phyloP scores from a whole-genome alignment of 2,113 vertebrate species.

The Vanacampus margaritifer region DNA sequence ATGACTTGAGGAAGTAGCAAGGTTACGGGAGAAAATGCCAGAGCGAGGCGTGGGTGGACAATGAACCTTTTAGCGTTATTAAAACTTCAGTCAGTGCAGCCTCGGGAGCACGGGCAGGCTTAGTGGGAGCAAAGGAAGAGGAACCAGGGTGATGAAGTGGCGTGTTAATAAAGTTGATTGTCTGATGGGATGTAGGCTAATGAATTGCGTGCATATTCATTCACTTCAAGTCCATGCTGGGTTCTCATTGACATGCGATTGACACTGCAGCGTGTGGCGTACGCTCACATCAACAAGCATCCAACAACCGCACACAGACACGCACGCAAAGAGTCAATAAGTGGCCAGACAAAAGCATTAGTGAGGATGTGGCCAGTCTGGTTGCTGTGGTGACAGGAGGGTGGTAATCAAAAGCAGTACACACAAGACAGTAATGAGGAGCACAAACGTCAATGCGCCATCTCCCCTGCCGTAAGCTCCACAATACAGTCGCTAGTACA shows the following conservation, averaged over 20 bases:
- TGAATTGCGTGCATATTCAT: conserved; percentile 49
- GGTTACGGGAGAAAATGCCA: background rate
- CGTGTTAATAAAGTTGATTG: conserved; percentile 51
- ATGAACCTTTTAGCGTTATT: conserved; percentile 65
- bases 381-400: conserved; percentile 67
- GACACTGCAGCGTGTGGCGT: conserved; percentile 26
- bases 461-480: conserved; percentile 19
- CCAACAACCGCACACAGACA: conserved; percentile 1
- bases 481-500: too few species aligned
- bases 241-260: conserved; percentile 33
- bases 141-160: conserved; percentile 24
- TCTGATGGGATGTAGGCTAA: conserved; percentile 48
- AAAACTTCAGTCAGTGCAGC: conserved; percentile 50
- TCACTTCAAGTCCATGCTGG: conserved; percentile 43
- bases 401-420: conserved; percentile 56
- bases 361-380: conserved; percentile 42
- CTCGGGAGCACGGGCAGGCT: conserved; percentile 15
- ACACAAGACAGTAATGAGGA: conserved; percentile 46
- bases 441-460: conserved; percentile 49
- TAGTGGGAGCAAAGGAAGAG: conserved; percentile 14
- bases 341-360: conserved; percentile 47
- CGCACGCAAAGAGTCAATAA: conserved; percentile 24
- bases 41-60: conserved; percentile 30
- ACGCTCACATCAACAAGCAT: conserved; percentile 9
- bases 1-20: conserved; percentile 51